A percentile compares a stretch with the other conserved stretches of the same genome.
Evolutionary conservation across 1,140 invertebrate genomes (phyloP).

Genomic region (Myzus persicae): DNA sequence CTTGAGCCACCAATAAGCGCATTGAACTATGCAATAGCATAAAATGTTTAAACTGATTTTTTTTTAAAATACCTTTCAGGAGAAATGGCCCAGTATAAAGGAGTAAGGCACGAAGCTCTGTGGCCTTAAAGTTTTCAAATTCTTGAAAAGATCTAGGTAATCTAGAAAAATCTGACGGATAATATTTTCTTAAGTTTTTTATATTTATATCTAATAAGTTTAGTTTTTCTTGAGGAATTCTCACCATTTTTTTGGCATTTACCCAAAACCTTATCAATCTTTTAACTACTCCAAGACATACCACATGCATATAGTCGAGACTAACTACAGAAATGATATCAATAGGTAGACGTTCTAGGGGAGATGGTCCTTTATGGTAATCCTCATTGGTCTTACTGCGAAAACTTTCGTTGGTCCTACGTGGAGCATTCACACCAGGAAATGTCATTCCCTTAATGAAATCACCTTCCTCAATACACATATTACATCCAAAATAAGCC

Average conservation of each 20-base stretch:
- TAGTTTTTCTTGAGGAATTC: background rate
- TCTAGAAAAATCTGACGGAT: background rate
- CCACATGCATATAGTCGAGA: background rate
- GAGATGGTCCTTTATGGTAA: background rate
- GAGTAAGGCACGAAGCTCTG: background rate
- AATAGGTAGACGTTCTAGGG: background rate
- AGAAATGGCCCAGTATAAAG: background rate
- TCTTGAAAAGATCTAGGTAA: background rate
- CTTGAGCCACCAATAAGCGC: background rate
- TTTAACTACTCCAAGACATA: background rate
- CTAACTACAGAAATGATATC: background rate
- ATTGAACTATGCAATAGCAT: background rate
- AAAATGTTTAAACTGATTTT: background rate
- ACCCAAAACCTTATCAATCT: background rate
- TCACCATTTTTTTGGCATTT: background rate
- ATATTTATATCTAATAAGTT: background rate
- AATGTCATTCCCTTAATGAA: background rate
- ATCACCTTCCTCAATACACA: background rate
- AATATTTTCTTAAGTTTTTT: background rate
- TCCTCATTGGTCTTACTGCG: background rate
- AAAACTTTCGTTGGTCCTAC: background rate
- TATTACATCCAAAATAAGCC: background rate
- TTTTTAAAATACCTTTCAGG: background rate
- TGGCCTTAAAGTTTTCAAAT: conserved; percentile 4
- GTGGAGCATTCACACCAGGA: conserved; percentile 22